A percentile compares a stretch with the other conserved stretches of the same genome.
Evolutionary conservation across 2,113 vertebrate genomes (phyloP).

Genomic region (Xiphias gladius): DNA sequence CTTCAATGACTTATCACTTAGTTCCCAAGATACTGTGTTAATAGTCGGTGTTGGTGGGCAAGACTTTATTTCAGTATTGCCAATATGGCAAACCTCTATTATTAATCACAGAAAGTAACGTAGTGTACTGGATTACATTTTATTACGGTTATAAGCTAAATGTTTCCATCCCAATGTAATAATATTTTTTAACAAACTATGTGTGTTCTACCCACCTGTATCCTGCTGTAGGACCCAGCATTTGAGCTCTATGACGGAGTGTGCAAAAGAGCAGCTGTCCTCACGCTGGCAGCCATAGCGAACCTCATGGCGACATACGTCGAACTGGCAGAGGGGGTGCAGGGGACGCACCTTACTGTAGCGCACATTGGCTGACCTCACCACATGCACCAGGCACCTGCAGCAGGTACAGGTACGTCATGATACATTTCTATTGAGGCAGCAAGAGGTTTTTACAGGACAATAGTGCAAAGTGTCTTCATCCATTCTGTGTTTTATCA

Average conservation of each 20-base stretch:
- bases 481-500: neutral
- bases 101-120: neutral
- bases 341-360: conserved; percentile 98
- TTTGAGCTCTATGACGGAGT: conserved; percentile 97
- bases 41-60: too few relatives aligned
- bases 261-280: conserved; percentile 98
- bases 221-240: conserved; percentile 98
- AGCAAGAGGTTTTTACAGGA: neutral
- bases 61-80: too few relatives aligned
- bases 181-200: neutral
- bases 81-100: neutral
- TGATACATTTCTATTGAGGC: neutral
- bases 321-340: conserved; percentile 97
- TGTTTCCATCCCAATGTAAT: neutral
- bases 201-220: conserved; percentile 83
- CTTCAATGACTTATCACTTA: neutral
- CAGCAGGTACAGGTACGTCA: neutral
- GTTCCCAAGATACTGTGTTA: neutral
- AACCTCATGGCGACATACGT: conserved; percentile 95
- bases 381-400: conserved; percentile 98
- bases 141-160: neutral
- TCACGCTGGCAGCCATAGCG: conserved; percentile 96
- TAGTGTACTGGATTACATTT: neutral
- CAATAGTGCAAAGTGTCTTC: neutral
- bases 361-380: conserved; percentile 94